phyloP scores from a whole-genome alignment of 2,888 invertebrate species.

The Brachypalpus laphriformis region DNA sequence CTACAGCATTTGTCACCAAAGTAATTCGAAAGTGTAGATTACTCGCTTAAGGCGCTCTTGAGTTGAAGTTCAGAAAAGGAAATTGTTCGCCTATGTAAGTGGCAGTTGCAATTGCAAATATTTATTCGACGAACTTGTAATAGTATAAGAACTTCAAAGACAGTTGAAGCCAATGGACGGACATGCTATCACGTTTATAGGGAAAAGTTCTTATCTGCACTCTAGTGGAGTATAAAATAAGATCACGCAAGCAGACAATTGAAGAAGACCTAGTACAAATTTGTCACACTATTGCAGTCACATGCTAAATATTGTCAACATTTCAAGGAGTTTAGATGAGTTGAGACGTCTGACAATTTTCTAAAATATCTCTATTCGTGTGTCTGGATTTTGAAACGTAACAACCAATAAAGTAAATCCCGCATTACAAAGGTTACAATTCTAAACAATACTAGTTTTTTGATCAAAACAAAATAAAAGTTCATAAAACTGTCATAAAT shows the following conservation, averaged over 20 bases:
- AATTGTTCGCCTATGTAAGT: not conserved
- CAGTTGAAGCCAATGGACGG: constrained; percentile 27
- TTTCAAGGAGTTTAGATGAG: too few relatives aligned
- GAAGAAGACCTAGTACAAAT: not conserved
- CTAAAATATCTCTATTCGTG: too few relatives aligned
- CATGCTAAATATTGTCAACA: too few relatives aligned
- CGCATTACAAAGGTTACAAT: not conserved
- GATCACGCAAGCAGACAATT: not conserved
- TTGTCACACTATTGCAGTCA: too few relatives aligned
- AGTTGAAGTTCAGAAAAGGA: not conserved
- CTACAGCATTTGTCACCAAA: not conserved
- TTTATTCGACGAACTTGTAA: not conserved
- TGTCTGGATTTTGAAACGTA: too few relatives aligned
- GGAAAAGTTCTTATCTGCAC: not conserved
- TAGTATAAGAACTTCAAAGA: not conserved
- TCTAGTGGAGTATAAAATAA: not conserved
- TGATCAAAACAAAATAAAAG: not conserved
- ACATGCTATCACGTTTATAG: constrained; percentile 6
- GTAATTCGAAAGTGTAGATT: not conserved
- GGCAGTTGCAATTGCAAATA: not conserved
- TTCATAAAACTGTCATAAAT: constrained; percentile 2
- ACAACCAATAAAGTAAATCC: not conserved
- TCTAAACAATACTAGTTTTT: not conserved
- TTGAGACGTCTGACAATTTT: not conserved
- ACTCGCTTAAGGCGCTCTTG: not conserved